These are phyloP conservation scores for Drosophila grimshawi DNA, from an alignment of 1,140 invertebrate genomes.

Conservation along the genomic window DNA sequence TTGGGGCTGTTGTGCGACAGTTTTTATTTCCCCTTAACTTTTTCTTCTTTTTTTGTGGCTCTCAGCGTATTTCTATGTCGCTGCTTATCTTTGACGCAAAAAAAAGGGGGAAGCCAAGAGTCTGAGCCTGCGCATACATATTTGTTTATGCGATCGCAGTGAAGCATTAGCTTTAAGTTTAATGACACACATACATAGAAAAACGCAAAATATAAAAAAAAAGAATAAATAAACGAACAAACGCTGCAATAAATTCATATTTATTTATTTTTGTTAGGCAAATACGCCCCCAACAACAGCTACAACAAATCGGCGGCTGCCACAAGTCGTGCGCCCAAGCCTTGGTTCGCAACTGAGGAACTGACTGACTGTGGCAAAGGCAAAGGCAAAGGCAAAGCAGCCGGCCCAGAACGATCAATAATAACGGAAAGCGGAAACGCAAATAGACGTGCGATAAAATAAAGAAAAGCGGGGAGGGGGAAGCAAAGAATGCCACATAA, in stretches of 20 bases:
- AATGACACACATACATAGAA: conserved; percentile 41
- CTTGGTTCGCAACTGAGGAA: conserved; percentile 51
- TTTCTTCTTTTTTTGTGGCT: conserved; percentile 32
- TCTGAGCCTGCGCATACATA: conserved; percentile 43
- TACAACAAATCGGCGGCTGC: conserved; percentile 10
- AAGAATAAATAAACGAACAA: conserved; percentile 53
- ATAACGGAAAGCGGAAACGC: conserved; percentile 78
- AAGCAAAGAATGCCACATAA: conserved; percentile 66
- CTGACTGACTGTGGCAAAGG: not conserved
- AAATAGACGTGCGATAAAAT: conserved; percentile 78
- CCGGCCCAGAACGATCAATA: conserved; percentile 45
- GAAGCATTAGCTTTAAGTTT: conserved; percentile 17
- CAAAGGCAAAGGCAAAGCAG: conserved; percentile 41
- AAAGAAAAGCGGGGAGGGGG: conserved; percentile 10
- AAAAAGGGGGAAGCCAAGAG: conserved; percentile 37
- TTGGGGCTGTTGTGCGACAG: conserved; percentile 34
- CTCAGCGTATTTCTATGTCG: conserved; percentile 55
- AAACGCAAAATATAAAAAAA: conserved; percentile 27
- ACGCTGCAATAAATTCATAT: conserved; percentile 80
- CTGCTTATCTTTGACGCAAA: conserved; percentile 66
- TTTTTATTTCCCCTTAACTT: conserved; percentile 8
- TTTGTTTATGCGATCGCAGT: conserved; percentile 72
- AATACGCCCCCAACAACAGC: conserved; percentile 73
- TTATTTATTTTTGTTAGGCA: conserved; percentile 82
- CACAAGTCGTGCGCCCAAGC: conserved; percentile 29